Evolutionary conservation across 2,888 invertebrate genomes (phyloP).

Genomic region (Melinaea marsaeus): DNA sequence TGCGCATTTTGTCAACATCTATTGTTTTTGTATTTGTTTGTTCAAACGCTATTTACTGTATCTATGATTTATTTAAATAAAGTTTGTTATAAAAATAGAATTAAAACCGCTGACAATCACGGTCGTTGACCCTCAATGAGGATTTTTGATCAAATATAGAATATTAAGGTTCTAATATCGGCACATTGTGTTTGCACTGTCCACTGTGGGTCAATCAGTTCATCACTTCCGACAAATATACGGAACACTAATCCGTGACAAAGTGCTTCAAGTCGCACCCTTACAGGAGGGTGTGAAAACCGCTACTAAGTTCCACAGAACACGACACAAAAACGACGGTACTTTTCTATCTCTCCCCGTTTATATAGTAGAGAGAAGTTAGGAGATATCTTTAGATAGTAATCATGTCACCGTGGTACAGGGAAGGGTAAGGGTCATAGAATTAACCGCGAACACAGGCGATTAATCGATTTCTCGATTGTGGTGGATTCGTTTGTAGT

Average conservation of each 20-base stretch:
- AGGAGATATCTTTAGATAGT: not conserved
- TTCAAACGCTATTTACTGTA: too few relatives aligned
- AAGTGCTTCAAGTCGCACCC: slow-evolving; percentile 36
- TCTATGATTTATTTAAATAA: too few relatives aligned
- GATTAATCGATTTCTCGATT: slow-evolving; percentile 48
- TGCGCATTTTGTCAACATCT: not conserved
- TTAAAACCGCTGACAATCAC: too few relatives aligned
- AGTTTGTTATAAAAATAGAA: too few relatives aligned
- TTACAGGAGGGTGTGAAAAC: slow-evolving; percentile 33
- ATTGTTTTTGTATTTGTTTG: too few relatives aligned
- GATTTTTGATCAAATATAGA: slow-evolving; percentile 8
- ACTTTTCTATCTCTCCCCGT: slow-evolving; percentile 10
- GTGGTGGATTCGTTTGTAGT: slow-evolving; percentile 33
- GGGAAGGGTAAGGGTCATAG: slow-evolving; percentile 34
- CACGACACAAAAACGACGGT: slow-evolving; percentile 4
- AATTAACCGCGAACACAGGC: slow-evolving; percentile 37
- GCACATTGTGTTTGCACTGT: slow-evolving; percentile 33
- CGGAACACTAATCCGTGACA: slow-evolving; percentile 39
- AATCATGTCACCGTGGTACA: slow-evolving; percentile 25
- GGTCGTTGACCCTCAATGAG: too few relatives aligned
- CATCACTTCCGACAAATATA: slow-evolving; percentile 36
- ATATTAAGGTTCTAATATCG: slow-evolving; percentile 24
- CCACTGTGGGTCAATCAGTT: slow-evolving; percentile 38
- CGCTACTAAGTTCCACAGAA: slow-evolving; percentile 16
- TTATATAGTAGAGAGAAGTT: not conserved